A percentile compares a stretch with the other conserved stretches of the same genome.
These are phyloP conservation scores for Rhabdornis inornatus DNA, from an alignment of 2,113 vertebrate genomes.

Conservation along the genomic window DNA sequence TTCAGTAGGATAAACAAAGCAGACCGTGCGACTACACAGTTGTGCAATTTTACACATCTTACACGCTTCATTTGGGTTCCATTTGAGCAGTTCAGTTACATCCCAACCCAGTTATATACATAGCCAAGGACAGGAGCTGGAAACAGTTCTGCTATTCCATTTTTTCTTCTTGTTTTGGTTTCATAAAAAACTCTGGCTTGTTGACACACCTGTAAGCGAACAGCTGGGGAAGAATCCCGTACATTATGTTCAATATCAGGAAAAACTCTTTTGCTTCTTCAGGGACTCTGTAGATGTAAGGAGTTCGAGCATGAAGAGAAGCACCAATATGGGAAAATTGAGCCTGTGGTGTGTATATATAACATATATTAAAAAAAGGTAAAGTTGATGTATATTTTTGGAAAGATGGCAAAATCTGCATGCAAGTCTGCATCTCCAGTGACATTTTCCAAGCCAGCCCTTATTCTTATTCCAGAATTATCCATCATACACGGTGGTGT, in stretches of 20 bases:
- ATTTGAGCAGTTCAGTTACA: background rate
- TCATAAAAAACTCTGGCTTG: conserved; percentile 86
- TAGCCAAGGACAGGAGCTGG: background rate
- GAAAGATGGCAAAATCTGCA: background rate
- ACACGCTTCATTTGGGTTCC: background rate
- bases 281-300: conserved; percentile 90
- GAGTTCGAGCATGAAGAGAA: conserved; percentile 93
- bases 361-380: background rate
- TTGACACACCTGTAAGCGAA: conserved; percentile 88
- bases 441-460: background rate
- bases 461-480: conserved; percentile 17
- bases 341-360: conserved; percentile 77
- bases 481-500: background rate
- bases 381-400: background rate
- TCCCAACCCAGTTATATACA: background rate
- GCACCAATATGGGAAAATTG: conserved; percentile 93
- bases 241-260: conserved; percentile 82
- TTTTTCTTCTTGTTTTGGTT: conserved; percentile 71
- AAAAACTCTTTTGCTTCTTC: conserved; percentile 81
- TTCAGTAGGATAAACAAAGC: conserved; percentile 15
- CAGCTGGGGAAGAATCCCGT: conserved; percentile 86
- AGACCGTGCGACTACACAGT: background rate
- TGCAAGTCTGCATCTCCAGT: background rate
- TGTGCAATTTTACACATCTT: background rate
- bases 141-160: conserved; percentile 52